Base-by-base conservation (phyloP, 1,140 invertebrate species). In the Scaptodrosophila lebanonensis region DNA sequence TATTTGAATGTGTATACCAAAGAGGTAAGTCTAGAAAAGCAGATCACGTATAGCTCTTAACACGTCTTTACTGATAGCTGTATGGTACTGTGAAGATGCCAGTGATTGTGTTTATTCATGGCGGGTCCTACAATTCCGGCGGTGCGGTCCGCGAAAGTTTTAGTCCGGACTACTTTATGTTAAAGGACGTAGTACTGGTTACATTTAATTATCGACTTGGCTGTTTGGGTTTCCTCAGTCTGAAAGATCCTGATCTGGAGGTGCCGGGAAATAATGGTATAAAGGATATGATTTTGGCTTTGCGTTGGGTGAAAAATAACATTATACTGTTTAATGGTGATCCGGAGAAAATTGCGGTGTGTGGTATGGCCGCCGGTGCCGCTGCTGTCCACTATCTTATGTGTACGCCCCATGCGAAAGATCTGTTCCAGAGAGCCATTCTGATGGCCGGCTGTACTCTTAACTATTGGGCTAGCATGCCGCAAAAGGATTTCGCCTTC, bases 51-150 rank as follows among this genome's bases (percentile, higher is more conserved):
- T 1, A 32, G 1, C 0, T 8, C 25, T 9, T 17, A 4, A 27
- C 9, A 22, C n/a, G 3, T 7, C 3, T 33, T 13, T 1, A 8
- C 25, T n/a, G n/a, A n/a, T 12, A 79, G 75, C 75, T 82, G n/a
- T n/a, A n/a, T 1, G 66, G 75, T 25, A 36, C 22, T 7, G n/a
- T 36, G 0, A 54, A 61, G n/a, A 25, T 86, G 25, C 90, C 93
- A 0, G 92, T 94, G 0, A 88, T 94, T 72, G 88, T 94, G 0
- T 94, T 88, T 83, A 89, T 95, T 16, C 91, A 94, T 76, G 93
- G 93, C 1, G 93, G 93, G 2, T 89, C 84, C 17, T 92, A 93
- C 68, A 67, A 85, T 2, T 57, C 72, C 5, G 90, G 90, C 0
- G 89, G 88, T 1, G 89, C 62, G 1, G 22, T 57, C 0, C 57